Evolutionary conservation across 2,113 vertebrate species (phyloP).

Genomic region (Motacilla alba): DNA sequence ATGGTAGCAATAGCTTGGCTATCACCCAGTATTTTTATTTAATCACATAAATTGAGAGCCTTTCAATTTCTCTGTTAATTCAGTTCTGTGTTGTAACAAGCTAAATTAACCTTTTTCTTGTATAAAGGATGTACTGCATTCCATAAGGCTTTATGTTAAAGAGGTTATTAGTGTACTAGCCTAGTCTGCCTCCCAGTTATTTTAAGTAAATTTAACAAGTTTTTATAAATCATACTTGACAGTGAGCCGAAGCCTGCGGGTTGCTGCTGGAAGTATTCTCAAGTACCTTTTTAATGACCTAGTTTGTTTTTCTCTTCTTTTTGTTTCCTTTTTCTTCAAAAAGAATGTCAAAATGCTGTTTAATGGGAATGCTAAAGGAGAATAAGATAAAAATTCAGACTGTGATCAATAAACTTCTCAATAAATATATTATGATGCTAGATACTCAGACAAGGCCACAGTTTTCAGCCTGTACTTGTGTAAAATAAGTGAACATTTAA

Average conservation of each 20-base stretch:
- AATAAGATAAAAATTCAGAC: not conserved
- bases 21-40: not conserved
- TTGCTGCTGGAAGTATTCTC: not conserved
- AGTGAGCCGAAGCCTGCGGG: not conserved
- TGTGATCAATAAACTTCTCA: not conserved
- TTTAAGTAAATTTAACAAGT: constrained; percentile 5
- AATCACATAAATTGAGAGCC: not conserved
- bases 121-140: not conserved
- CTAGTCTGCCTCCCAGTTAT: not conserved
- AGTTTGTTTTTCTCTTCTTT: not conserved
- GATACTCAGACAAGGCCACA: not conserved
- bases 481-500: not conserved
- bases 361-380: not conserved
- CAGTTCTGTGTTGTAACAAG: not conserved
- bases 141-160: not conserved
- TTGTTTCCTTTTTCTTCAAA: not conserved
- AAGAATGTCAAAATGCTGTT: not conserved
- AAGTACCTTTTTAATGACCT: not conserved
- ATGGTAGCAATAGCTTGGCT: not conserved
- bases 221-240: not conserved
- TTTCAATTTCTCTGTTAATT: not conserved
- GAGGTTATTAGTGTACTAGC: not conserved
- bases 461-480: not conserved
- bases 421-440: not conserved
- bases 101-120: constrained; percentile 13